Evolutionary conservation across 2,888 invertebrate species (phyloP), one percentile per base, ranked within the genome.

Genomic region (Nymphalis polychloros): DNA sequence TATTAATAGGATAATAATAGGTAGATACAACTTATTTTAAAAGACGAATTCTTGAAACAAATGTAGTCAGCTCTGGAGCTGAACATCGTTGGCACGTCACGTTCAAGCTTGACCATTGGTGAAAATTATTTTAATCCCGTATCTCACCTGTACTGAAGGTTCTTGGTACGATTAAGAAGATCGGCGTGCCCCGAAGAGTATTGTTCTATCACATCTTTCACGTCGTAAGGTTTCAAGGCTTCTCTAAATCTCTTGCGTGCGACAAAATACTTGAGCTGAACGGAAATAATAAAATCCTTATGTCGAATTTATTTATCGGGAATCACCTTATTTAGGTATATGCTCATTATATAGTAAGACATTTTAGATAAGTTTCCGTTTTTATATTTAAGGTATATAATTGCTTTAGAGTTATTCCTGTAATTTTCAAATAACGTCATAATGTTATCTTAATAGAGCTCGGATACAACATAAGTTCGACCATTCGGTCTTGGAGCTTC

Each of bases 151-250:
- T 94, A 94, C 91, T 97, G 97, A 80, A 97, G 94, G 93, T 95
- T 96, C 94, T 97, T 97, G 87, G 97, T 96, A 90, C 97, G 93
- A 86, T 96, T 96, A 85, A 97, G 94, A 88, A 97, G 95, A 92
- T 97, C 97, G 76, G 97, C 96, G 90, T 97, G 97, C 84, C 95
- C 95, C 79, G 97, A 96, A 72, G 97, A 97, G 93, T 97, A 97
- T 92, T 97, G 97, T 91, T 97, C 97, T 90, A 97, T 97, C 88
- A 97, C 97, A 93, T 97, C 97, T 94, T 97, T 97, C 85, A 97
- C 97, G 93, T 97, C 97, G 93, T 97, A 97, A 77, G 97, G 97
- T 93, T 97, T 96, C 89, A 97, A 94, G 82, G 97, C 97, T 93
- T 97, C 97, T 93, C 96, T 96, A 94, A 97, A 97, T 93, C 97